These are phyloP conservation scores for Myoxocephalus aenaeus DNA, from an alignment of 2,797 vertebrate genomes.

Conservation along the genomic window DNA sequence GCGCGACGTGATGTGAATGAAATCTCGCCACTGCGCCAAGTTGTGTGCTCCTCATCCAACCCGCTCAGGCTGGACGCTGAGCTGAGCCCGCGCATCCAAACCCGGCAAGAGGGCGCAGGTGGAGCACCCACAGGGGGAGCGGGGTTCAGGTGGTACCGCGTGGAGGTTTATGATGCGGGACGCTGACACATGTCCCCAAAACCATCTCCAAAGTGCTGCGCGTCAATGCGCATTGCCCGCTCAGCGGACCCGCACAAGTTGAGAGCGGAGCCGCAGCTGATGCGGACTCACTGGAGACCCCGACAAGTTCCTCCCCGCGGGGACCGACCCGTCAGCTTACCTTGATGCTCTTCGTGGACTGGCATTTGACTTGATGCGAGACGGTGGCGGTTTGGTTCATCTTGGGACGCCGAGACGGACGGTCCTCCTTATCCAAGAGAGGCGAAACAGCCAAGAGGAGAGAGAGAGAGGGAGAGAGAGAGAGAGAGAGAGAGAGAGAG, in stretches of 20 bases:
- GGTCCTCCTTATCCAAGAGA: conserved; percentile 57
- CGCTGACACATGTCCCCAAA: neutral
- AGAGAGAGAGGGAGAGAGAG: neutral
- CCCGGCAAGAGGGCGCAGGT: neutral
- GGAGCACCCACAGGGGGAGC: too few relatives aligned
- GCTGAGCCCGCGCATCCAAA: neutral
- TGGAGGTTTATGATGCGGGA: neutral
- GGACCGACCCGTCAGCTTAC: conserved; percentile 70
- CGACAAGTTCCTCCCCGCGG: conserved; percentile 10
- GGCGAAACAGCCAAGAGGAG: neutral
- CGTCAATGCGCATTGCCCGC: conserved; percentile 66
- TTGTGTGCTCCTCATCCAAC: conserved; percentile 25
- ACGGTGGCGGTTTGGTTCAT: conserved; percentile 96
- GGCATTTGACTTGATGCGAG: conserved; percentile 93
- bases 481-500: neutral
- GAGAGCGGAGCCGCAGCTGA: conserved; percentile 12
- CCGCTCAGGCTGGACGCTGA: conserved; percentile 1
- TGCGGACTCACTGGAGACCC: neutral
- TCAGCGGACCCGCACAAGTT: conserved; percentile 48
- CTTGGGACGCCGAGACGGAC: conserved; percentile 73
- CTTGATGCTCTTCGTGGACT: conserved; percentile 89
- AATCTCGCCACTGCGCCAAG: conserved; percentile 69
- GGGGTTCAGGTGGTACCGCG: neutral
- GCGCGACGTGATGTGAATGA: conserved; percentile 74
- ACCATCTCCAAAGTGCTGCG: conserved; percentile 51